These are phyloP conservation scores for Brachionus manjavacas DNA, from an alignment of 1,140 invertebrate genomes.

Conservation along the genomic window DNA sequence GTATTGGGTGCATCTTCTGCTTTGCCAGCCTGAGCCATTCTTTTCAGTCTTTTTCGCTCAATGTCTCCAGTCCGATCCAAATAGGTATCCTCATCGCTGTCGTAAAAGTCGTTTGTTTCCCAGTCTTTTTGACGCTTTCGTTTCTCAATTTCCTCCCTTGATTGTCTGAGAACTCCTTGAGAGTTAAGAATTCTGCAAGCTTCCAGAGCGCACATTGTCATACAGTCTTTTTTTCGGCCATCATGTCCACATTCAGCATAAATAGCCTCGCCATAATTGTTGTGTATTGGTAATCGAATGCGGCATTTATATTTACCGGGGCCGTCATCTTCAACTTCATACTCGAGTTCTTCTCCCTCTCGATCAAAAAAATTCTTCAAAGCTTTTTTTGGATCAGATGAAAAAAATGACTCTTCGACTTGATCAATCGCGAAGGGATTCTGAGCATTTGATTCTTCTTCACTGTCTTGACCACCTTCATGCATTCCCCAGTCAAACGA, in stretches of 20 bases:
- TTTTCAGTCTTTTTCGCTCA: slow-evolving; percentile 70
- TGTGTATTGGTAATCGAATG: slow-evolving; percentile 72
- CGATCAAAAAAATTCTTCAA: slow-evolving; percentile 87
- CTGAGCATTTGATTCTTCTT: neutral
- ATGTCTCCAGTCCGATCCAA: slow-evolving; percentile 87
- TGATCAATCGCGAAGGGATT: slow-evolving; percentile 10
- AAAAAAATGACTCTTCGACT: slow-evolving; percentile 54
- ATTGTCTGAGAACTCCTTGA: slow-evolving; percentile 70
- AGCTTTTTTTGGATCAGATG: slow-evolving; percentile 91
- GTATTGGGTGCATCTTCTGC: neutral
- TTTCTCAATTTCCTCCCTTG: slow-evolving; percentile 64
- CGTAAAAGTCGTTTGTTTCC: slow-evolving; percentile 83
- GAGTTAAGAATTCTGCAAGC: slow-evolving; percentile 84
- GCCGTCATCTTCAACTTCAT: slow-evolving; percentile 26
- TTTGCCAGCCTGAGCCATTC: slow-evolving; percentile 34
- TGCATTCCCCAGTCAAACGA: neutral
- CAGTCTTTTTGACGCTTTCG: slow-evolving; percentile 56
- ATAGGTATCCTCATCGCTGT: slow-evolving; percentile 94
- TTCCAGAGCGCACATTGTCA: slow-evolving; percentile 84
- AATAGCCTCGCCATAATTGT: slow-evolving; percentile 67
- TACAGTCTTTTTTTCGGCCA: slow-evolving; percentile 89
- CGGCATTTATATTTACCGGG: slow-evolving; percentile 15
- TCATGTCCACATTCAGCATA: slow-evolving; percentile 77
- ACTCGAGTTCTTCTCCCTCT: slow-evolving; percentile 69
- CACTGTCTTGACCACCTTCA: neutral